Base-by-base conservation (phyloP, 2,797 vertebrate species). In the Nothura maculosa region DNA sequence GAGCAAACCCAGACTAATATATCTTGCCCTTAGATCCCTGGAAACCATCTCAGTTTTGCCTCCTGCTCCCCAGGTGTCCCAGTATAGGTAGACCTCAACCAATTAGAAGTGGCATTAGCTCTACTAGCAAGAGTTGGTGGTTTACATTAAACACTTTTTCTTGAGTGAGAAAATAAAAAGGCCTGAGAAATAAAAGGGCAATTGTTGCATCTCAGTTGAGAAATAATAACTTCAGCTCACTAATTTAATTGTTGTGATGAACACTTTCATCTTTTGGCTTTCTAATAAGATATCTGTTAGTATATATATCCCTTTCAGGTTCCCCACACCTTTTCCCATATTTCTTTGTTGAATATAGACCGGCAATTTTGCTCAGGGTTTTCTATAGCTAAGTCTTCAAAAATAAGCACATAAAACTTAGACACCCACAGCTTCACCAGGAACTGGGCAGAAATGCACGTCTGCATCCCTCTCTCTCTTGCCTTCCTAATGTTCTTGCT, bases 221-320 rank as follows among this genome's bases (percentile, higher is more conserved):
- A 82, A 82, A 68, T 14, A 16, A 40, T 80, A 52, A 17, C 50
- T 92, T 93, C 73, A 87, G 55, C 72, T 81, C 42, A 34, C 82
- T 81, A 68, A 85, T 90, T 81, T 69, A 69, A 38, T 38, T 96
- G n/a, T 62, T 85, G 45, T 78, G 74, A 91, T 81, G 50, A 88
- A 47, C 80, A 79, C 20, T 7, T 92, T 93, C 87, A 62, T 72
- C 73, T 50, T 79, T 61, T 67, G 60, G 47, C 36, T 91, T 81
- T 94, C 89, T 89, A 48, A 76, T 87, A 63, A 60, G 69, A 67
- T 30, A 25, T 25, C 83, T 83, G 66, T 63, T 66, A 83, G n/a
- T n/a, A 74, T 94, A 52, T 12, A 5, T 55, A 83, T 72, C 61
- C 63, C 55, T 79, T 85, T 63, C 52, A n/a, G 60, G 60, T 87